Evolutionary conservation across 2,888 invertebrate species (phyloP).

Genomic region (Barypeithes pellucidus): DNA sequence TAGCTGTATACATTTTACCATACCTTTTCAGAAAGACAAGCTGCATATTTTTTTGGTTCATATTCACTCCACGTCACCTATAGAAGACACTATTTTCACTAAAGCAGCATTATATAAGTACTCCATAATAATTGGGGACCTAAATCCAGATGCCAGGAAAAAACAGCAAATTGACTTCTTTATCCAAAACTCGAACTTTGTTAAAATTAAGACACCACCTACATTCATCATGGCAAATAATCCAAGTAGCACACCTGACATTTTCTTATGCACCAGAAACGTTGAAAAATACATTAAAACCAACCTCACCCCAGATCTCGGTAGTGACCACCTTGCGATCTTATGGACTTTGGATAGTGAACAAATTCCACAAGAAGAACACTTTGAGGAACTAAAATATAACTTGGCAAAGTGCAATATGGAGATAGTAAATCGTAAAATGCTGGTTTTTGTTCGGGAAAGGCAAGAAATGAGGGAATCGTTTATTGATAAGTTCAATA

Average conservation of each 20-base stretch:
- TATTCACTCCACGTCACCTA: neutral
- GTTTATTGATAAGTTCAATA: neutral
- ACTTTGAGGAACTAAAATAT: neutral
- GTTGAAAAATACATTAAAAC: neutral
- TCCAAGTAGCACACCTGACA: neutral
- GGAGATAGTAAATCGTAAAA: neutral
- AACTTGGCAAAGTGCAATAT: neutral
- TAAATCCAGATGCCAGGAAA: neutral
- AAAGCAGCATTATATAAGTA: conserved; percentile 1
- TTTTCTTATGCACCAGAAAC: neutral
- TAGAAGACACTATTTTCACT: neutral
- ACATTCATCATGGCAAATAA: neutral
- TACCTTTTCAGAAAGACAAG: neutral
- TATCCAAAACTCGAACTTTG: neutral
- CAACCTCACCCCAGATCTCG: neutral
- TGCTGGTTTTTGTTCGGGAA: neutral
- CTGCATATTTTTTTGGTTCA: neutral
- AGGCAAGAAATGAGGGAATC: neutral
- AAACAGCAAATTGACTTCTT: neutral
- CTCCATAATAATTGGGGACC: neutral
- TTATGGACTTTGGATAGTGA: neutral
- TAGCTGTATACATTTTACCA: neutral
- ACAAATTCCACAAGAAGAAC: neutral
- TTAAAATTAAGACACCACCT: neutral
- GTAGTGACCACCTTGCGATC: neutral